A percentile compares a stretch with the other conserved stretches of the same genome.
Evolutionary conservation across 1,140 invertebrate genomes (phyloP).

Genomic region (Caligus rogercresseyi): DNA sequence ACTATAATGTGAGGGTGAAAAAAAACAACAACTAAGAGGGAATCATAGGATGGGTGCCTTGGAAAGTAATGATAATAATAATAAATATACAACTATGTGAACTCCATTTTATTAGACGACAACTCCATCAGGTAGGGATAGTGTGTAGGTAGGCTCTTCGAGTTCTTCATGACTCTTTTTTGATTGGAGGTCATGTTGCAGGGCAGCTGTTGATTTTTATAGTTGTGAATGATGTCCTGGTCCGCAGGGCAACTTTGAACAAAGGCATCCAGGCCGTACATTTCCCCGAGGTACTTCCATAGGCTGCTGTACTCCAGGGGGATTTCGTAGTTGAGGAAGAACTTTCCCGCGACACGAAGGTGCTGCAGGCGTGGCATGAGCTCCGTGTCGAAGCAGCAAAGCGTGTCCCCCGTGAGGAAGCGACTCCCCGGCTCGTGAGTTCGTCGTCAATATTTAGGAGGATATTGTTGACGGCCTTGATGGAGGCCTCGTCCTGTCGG

Average conservation of each 20-base stretch:
- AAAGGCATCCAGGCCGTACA: constrained; percentile 90
- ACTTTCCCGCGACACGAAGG: constrained; percentile 85
- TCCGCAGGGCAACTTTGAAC: constrained; percentile 87
- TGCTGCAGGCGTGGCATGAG: constrained; percentile 96
- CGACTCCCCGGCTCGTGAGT: constrained; percentile 58
- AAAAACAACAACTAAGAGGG: too few relatives aligned
- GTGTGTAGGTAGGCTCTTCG: constrained; percentile 13
- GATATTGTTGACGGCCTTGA: constrained; percentile 57
- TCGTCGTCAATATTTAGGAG: constrained; percentile 63
- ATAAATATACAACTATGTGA: too few relatives aligned
- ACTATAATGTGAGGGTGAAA: too few relatives aligned
- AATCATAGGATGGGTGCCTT: too few relatives aligned
- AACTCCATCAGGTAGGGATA: constrained; percentile 4
- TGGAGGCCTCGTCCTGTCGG: constrained; percentile 64
- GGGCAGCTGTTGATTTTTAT: constrained; percentile 62
- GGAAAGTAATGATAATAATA: too few relatives aligned
- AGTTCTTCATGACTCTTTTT: constrained; percentile 19
- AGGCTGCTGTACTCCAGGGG: constrained; percentile 55
- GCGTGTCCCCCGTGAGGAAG: constrained; percentile 86
- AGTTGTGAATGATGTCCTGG: constrained; percentile 94
- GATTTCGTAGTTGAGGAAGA: constrained; percentile 86
- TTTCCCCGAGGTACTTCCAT: constrained; percentile 88
- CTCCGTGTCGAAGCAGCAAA: constrained; percentile 98
- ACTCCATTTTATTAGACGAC: too few relatives aligned
- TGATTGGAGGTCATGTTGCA: neutral